Conservation (phyloP, 2,888 invertebrate species). For the Andrena dorsata region DNA sequence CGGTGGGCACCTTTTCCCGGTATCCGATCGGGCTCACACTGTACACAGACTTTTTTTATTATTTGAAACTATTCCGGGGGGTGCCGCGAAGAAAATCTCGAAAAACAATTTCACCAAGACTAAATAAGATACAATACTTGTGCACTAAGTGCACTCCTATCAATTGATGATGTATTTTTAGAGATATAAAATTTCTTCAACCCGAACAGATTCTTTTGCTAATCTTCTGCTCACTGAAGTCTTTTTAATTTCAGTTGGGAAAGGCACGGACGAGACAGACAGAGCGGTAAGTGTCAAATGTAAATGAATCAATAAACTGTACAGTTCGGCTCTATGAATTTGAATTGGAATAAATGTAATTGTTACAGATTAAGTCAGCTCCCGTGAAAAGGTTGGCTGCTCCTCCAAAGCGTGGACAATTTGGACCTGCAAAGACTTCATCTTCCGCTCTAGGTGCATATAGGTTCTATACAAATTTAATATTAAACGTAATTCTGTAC, state of each 20-base stretch:
- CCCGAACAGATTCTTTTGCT: background rate
- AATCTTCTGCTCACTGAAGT: constrained; percentile 5
- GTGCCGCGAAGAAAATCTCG: too few relatives aligned
- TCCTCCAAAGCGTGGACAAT: constrained; percentile 81
- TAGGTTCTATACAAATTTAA: background rate
- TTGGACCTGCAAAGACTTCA: constrained; percentile 81
- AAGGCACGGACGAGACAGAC: constrained; percentile 83
- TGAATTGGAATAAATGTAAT: constrained; percentile 25
- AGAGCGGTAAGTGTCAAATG: constrained; percentile 80
- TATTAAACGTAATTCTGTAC: background rate
- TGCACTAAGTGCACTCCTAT: background rate
- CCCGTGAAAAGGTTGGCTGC: constrained; percentile 79
- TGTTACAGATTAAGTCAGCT: constrained; percentile 80
- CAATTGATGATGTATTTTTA: background rate
- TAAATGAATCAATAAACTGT: background rate
- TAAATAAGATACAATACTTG: too few relatives aligned
- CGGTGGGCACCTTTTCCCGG: too few relatives aligned
- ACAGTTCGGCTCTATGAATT: background rate
- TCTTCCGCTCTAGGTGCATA: constrained; percentile 76
- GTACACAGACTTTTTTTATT: too few relatives aligned
- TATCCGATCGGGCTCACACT: too few relatives aligned
- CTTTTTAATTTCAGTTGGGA: constrained; percentile 78
- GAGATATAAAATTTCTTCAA: background rate
- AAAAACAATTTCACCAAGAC: too few relatives aligned
- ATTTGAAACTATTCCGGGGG: too few relatives aligned